phyloP scores from a whole-genome alignment of 2,797 vertebrate genomes.

The Takifugu ocellatus region DNA sequence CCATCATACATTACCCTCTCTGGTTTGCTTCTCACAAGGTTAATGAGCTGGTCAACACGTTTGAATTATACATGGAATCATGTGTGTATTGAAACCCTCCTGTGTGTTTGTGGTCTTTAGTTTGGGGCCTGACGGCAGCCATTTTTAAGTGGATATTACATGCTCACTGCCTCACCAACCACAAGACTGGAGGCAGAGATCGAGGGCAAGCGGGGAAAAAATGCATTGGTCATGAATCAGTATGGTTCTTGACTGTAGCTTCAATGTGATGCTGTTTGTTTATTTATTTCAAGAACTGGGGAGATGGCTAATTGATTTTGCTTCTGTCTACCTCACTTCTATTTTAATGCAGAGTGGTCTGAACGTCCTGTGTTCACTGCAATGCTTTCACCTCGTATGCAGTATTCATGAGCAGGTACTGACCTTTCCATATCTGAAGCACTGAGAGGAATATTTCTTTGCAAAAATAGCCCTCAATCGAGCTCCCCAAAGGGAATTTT shows the following conservation, averaged over 20 bases:
- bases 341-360: slow-evolving; percentile 24
- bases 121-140: not conserved
- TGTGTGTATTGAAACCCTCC: not conserved
- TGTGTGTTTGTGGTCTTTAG: not conserved
- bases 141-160: slow-evolving; percentile 55
- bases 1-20: slow-evolving; percentile 75
- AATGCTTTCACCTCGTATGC: slow-evolving; percentile 52
- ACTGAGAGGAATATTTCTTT: slow-evolving; percentile 13
- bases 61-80: slow-evolving; percentile 74
- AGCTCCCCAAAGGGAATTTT: not conserved
- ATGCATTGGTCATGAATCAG: slow-evolving; percentile 11
- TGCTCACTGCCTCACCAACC: slow-evolving; percentile 49
- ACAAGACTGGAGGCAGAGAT: slow-evolving; percentile 14
- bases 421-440: slow-evolving; percentile 29
- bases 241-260: not conserved
- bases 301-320: slow-evolving; percentile 41
- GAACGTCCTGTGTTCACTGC: slow-evolving; percentile 11
- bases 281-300: slow-evolving; percentile 1
- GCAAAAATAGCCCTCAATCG: not conserved
- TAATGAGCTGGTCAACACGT: slow-evolving; percentile 68
- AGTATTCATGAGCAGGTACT: slow-evolving; percentile 57
- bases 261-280: slow-evolving; percentile 5
- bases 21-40: slow-evolving; percentile 64
- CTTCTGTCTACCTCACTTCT: slow-evolving; percentile 35
- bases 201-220: not conserved